Percentiles rank a stretch among this genome's conserved stretches.
Conservation (phyloP, 1,140 invertebrate genomes). For the Bombus vancouverensis region DNA sequence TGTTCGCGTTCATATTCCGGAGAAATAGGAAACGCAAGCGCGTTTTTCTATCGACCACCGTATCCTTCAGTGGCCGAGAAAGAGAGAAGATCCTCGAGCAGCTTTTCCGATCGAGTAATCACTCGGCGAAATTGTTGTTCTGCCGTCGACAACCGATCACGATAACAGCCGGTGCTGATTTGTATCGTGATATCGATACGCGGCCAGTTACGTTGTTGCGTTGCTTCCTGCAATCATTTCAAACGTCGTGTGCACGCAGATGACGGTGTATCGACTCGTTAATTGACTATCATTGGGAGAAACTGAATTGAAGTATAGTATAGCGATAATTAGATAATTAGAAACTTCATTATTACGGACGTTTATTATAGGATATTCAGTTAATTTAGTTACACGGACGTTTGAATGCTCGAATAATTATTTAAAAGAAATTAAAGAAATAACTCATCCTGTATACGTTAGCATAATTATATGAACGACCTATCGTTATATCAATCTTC, state of each 20-base stretch:
- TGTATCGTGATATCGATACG: slow-evolving; percentile 12
- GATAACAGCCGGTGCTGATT: slow-evolving; percentile 18
- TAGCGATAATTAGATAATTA: not conserved
- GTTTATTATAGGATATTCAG: too few species aligned
- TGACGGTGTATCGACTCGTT: not conserved
- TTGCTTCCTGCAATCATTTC: not conserved
- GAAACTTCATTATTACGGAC: not conserved
- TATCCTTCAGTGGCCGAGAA: slow-evolving; percentile 6
- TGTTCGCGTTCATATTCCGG: slow-evolving; percentile 30
- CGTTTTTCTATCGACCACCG: slow-evolving; percentile 40
- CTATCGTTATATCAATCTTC: too few species aligned
- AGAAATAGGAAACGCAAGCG: slow-evolving; percentile 43
- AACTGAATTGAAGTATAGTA: not conserved
- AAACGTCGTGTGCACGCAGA: not conserved
- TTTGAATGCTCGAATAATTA: not conserved
- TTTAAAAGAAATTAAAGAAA: too few species aligned
- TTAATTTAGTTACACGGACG: too few species aligned
- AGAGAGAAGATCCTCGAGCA: slow-evolving; percentile 21
- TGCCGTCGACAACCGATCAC: slow-evolving; percentile 38
- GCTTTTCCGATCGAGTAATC: slow-evolving; percentile 41
- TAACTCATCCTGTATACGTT: not conserved
- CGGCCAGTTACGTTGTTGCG: slow-evolving; percentile 11
- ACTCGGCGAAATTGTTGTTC: slow-evolving; percentile 47
- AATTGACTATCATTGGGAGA: not conserved
- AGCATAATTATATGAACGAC: not conserved